Conservation (phyloP, 2,797 vertebrate genomes). For the Clarias fuscus region DNA sequence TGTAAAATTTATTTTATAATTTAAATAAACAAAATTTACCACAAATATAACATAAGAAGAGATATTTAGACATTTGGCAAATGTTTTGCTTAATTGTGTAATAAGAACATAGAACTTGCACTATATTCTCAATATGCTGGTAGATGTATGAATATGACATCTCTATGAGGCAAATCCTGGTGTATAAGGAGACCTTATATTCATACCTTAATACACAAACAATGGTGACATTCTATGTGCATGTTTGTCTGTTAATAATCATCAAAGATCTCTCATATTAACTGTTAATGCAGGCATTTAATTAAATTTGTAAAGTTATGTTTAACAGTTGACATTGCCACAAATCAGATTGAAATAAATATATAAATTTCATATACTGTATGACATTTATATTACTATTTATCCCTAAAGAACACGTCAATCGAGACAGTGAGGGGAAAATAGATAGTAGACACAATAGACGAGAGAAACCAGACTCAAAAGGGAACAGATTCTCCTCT, state of each 20-base stretch:
- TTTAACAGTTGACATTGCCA: not conserved
- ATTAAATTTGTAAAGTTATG: not conserved
- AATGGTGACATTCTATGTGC: not conserved
- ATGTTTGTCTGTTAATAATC: not conserved
- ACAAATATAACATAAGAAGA: not conserved
- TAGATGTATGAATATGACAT: not conserved
- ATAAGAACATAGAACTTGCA: no score
- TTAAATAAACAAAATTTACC: not conserved
- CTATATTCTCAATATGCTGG: no score
- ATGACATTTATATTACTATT: not conserved
- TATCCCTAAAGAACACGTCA: not conserved
- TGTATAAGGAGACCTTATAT: not conserved
- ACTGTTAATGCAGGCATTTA: not conserved
- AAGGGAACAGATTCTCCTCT: not conserved
- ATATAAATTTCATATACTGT: not conserved
- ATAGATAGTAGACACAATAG: no score
- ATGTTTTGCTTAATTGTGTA: not conserved
- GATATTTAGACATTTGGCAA: not conserved
- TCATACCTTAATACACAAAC: not conserved
- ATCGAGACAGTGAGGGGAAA: not conserved
- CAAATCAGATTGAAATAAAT: not conserved
- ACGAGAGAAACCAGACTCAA: not conserved
- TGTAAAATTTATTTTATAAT: not conserved
- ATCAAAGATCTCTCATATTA: not conserved
- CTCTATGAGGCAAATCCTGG: not conserved